Base-by-base conservation (phyloP, 1,140 invertebrate genomes). In the Heliconius congener region DNA sequence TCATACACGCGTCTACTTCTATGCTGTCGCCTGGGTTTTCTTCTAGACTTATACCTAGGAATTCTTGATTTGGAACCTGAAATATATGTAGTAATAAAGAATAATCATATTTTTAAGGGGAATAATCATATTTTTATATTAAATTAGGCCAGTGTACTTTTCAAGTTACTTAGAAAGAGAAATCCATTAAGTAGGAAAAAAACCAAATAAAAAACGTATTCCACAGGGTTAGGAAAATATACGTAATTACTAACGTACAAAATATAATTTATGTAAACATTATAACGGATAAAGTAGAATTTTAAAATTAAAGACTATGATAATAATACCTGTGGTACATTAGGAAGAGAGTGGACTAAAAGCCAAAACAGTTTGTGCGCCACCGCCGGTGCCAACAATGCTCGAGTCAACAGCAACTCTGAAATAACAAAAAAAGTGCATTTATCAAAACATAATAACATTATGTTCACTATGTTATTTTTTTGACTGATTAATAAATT, bases 351-450 rank as follows among this genome's bases (percentile, higher is more conserved):
- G 90, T 98, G 98, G 55, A 97, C 97, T 39, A 99, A 88, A 34
- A 98, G 94, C 99, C 99, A 99, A 93, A 99, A 99, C 83, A 99
- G 95, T 85, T 98, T 96, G 95, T 99, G 99, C 3, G 99, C 98
- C 78, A 99, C 97, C 80, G 98, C 95, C 0, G 98, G 97, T 60
- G 98, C 98, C 34, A 96, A 96, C 79, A 99, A 95, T 3, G 98
- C 96, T 83, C 98, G 96, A 84, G 98, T 96, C 9, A 99, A 93
- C 52, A 99, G 94, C 85, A 99, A 97, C 85, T 88, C 92, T 94
- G 84, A 72, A 72, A 39, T n/a, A 86, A 87, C 23, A 42, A 79
- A 78, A 34, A 71, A 34, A 9, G 46, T 23, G 73, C 74, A 42
- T 76, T 50, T 81, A 27, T 60, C 34, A 73, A 34, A 57, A 57